Conservation (phyloP, 37 sponge, comb jelly and placozoan genomes). For the Tethya wilhelma region DNA sequence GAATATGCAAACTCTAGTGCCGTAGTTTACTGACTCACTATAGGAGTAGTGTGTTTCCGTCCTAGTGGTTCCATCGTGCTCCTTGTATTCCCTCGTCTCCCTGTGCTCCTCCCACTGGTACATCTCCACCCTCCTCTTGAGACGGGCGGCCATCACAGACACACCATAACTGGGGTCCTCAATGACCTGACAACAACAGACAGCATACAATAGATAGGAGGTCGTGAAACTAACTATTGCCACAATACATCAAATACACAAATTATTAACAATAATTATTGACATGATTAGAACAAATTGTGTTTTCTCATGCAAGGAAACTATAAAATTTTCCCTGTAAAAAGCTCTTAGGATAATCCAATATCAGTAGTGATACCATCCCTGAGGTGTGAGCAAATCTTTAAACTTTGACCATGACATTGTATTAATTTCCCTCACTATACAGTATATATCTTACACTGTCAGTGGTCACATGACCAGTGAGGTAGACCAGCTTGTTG, state of each 20-base stretch:
- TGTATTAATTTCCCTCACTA: not conserved
- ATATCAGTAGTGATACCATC: too few species aligned
- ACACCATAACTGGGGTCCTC: constrained; percentile 34
- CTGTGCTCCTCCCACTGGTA: constrained; percentile 75
- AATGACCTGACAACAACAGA: too few species aligned
- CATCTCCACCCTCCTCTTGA: constrained; percentile 64
- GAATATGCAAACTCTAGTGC: not conserved
- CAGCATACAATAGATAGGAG: too few species aligned
- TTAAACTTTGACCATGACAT: not conserved
- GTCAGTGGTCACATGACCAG: constrained; percentile 12
- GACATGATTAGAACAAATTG: too few species aligned
- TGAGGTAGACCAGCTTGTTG: constrained; percentile 43
- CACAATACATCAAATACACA: not conserved
- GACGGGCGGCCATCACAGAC: constrained; percentile 12
- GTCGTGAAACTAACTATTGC: too few species aligned
- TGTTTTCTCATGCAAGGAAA: too few species aligned
- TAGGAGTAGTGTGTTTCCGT: constrained; percentile 49
- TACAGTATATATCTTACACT: constrained; percentile 15
- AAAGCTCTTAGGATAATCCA: too few species aligned
- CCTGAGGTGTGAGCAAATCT: not conserved
- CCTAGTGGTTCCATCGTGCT: constrained; percentile 22
- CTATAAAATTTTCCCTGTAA: too few species aligned
- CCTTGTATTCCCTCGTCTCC: constrained; percentile 28
- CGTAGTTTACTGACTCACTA: constrained; percentile 22
- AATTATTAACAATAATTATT: not conserved